Base-by-base conservation (phyloP, 1,140 invertebrate species). In the Caenorhabditis elegans region DNA sequence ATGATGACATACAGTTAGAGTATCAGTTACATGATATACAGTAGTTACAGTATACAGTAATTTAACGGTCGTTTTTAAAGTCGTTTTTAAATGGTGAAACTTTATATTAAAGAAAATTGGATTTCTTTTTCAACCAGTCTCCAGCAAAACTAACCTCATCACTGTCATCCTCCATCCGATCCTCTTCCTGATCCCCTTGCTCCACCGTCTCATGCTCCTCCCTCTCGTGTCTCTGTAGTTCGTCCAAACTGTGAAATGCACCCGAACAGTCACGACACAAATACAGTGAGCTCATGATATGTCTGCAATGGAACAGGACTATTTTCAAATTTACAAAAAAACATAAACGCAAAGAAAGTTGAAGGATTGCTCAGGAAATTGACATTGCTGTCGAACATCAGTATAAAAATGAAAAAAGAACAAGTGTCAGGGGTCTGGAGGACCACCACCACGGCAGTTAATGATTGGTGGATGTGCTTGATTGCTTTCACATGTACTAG, bases 401-500 rank as follows among this genome's bases (percentile, higher is more conserved):
- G 34, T 43, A 17, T 3, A 10, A 43, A 22, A 39, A 8, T 4
- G n/a, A 70, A 70, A 39, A n/a, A 22, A 34, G 31, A 39, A 70
- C 60, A 39, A 70, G 60, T 34, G 60, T 36, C 49, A 53, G 11
- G 11, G 6, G 8, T 13, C 53, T 60, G n/a, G 60, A n/a, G 34
- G 60, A n/a, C 60, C 60, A 70, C 60, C 60, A 70, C 43, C 11
- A n/a, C n/a, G n/a, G 60, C 43, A 31, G 60, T 70, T 39, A 70
- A 70, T 70, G 60, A 70, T 31, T 70, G 60, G 60, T 70, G 34
- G 60, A 70, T 70, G 60, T 70, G 60, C 60, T 70, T 70, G 60
- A 70, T 70, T 70, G 60, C 60, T 70, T 70, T 70, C 60, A 70
- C 60, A 70, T 70, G 60, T 70, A 70, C 60, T 70, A 70, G 34